Evolutionary conservation across 2,113 vertebrate species (phyloP).

Genomic region (Pluvianellus socialis): DNA sequence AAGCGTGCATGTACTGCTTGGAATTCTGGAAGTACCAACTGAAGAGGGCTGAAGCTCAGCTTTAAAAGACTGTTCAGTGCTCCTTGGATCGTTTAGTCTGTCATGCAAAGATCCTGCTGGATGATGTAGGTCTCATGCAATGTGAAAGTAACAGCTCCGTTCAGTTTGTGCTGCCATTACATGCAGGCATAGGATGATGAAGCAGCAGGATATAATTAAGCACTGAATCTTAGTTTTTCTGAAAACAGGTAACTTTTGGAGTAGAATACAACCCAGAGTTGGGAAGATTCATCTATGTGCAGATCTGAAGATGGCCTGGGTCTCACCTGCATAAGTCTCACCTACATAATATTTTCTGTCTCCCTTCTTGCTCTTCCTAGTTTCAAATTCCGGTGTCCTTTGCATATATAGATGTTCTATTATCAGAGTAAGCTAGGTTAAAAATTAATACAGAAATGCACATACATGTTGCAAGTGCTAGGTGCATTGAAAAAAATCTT

Average conservation of each 20-base stretch:
- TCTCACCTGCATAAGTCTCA: background rate
- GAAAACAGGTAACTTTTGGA: background rate
- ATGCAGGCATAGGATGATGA: fast-evolving
- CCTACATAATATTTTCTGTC: fast-evolving
- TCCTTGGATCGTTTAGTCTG: background rate
- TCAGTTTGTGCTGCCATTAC: background rate
- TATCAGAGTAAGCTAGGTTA: background rate
- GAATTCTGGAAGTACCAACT: background rate
- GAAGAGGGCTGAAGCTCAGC: background rate
- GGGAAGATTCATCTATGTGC: fast-evolving
- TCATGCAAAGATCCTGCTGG: background rate
- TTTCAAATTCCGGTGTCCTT: background rate
- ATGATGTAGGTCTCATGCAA: background rate
- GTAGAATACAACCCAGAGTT: background rate
- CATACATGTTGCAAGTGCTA: background rate
- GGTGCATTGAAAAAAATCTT: background rate
- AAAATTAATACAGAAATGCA: background rate
- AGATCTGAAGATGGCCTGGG: background rate
- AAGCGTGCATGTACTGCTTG: background rate
- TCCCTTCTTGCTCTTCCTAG: background rate
- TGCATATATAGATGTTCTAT: fast-evolving
- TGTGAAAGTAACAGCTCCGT: background rate
- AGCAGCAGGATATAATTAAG: background rate
- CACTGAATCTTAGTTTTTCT: background rate
- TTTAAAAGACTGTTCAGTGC: background rate